A percentile compares a stretch with the other conserved stretches of the same genome.
Evolutionary conservation across 2,888 invertebrate species (phyloP).

Genomic region (Uloborus plumipes): DNA sequence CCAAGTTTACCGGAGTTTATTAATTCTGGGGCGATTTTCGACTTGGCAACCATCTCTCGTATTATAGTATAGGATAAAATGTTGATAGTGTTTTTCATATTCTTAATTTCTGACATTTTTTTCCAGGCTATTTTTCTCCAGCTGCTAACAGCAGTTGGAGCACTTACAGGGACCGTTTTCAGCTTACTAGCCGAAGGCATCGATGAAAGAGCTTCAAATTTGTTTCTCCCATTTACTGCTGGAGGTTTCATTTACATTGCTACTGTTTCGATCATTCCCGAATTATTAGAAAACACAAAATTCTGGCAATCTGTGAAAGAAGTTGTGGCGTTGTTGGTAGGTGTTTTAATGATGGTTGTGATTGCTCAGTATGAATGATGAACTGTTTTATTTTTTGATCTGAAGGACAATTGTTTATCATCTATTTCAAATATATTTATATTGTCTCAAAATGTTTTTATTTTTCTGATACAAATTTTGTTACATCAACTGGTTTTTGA

Average conservation of each 20-base stretch:
- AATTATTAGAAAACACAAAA: constrained; percentile 89
- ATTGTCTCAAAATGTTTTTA: no score
- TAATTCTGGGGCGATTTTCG: no score
- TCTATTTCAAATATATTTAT: no score
- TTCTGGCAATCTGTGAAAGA: constrained; percentile 91
- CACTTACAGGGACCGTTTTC: constrained; percentile 90
- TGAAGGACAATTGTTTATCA: no score
- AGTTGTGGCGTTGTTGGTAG: constrained; percentile 87
- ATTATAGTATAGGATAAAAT: no score
- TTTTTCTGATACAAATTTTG: no score
- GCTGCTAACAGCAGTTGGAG: constrained; percentile 93
- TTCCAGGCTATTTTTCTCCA: constrained; percentile 91
- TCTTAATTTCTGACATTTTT: constrained; percentile 51
- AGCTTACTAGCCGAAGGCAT: constrained; percentile 86
- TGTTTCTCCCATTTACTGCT: constrained; percentile 97
- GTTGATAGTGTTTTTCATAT: no score
- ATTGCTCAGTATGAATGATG: constrained; percentile 82
- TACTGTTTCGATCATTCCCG: constrained; percentile 98
- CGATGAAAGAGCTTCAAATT: constrained; percentile 80
- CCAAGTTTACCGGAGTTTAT: no score
- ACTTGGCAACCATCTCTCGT: no score
- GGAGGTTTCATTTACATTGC: constrained; percentile 99
- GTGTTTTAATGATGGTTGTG: constrained; percentile 95
- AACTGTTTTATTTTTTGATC: no score
- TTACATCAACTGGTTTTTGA: no score